Percentiles rank a stretch among this genome's conserved stretches.
These are phyloP conservation scores for Irena cyanogastra DNA, from an alignment of 2,113 vertebrate species.

Conservation along the genomic window DNA sequence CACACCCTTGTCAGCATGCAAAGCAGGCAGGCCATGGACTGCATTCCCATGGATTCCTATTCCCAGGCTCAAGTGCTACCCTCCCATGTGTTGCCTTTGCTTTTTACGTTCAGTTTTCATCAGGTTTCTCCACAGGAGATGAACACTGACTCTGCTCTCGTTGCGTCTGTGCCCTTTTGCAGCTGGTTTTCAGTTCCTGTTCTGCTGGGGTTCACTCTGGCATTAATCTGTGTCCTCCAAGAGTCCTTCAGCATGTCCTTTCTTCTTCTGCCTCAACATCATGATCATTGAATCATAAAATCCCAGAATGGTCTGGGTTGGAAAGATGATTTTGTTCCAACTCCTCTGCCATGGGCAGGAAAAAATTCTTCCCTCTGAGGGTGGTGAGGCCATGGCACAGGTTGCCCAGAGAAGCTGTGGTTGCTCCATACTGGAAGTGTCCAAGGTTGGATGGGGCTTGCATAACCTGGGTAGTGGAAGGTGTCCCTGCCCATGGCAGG, in stretches of 20 bases:
- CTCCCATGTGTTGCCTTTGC: neutral
- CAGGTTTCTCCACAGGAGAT: neutral
- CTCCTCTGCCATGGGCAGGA: neutral
- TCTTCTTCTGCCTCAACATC: neutral
- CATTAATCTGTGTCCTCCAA: neutral
- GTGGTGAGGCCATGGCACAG: neutral
- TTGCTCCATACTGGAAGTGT: neutral
- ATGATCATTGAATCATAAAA: neutral
- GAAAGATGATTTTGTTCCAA: neutral
- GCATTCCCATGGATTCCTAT: neutral
- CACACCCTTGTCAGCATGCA: neutral
- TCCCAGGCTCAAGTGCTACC: fast-evolving
- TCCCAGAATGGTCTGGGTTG: neutral
- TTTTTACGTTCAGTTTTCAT: neutral
- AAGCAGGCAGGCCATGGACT: neutral
- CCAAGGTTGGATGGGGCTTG: fast-evolving
- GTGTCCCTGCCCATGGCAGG: neutral
- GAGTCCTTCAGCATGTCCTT: neutral
- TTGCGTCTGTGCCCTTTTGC: neutral
- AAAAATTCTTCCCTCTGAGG: neutral
- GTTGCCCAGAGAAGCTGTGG: neutral
- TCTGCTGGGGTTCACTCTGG: neutral
- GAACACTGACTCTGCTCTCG: neutral
- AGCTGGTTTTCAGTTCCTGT: neutral
- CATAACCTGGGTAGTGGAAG: neutral